phyloP scores from a whole-genome alignment of 2,113 vertebrate genomes.

The Periophthalmus modestus region DNA sequence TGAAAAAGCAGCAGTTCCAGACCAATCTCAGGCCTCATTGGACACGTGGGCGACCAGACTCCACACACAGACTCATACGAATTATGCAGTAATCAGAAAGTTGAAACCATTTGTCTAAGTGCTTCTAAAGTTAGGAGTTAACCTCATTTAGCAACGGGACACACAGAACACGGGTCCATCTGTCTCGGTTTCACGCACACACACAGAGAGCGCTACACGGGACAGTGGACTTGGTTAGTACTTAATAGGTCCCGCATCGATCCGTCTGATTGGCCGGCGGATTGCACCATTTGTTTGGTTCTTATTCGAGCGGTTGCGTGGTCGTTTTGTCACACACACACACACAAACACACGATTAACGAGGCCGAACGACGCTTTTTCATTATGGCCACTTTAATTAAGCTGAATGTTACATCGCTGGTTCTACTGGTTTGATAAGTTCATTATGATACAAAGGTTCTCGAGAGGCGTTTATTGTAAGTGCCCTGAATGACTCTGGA shows the following conservation, averaged over 20 bases:
- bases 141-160: conserved; percentile 43
- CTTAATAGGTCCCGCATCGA: conserved; percentile 60
- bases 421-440: neutral
- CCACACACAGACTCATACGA: conserved; percentile 5
- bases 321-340: conserved; percentile 19
- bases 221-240: conserved; percentile 37
- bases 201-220: neutral
- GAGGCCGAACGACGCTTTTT: neutral
- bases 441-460: too few species aligned
- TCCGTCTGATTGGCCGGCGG: conserved; percentile 54
- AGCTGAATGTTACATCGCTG: neutral
- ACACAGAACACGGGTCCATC: conserved; percentile 8
- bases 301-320: conserved; percentile 28
- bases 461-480: too few species aligned
- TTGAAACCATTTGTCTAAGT: conserved; percentile 50
- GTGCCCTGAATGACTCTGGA: too few species aligned
- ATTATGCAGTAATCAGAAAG: conserved; percentile 27
- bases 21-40: conserved; percentile 45
- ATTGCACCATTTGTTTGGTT: conserved; percentile 40
- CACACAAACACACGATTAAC: neutral
- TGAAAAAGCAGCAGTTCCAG: conserved; percentile 39
- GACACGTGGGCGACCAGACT: conserved; percentile 21
- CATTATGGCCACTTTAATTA: neutral
- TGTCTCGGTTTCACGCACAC: conserved; percentile 1
- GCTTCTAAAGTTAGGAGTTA: conserved; percentile 59